phyloP scores from a whole-genome alignment of 1,140 invertebrate species.

The Caenorhabditis inopinata region DNA sequence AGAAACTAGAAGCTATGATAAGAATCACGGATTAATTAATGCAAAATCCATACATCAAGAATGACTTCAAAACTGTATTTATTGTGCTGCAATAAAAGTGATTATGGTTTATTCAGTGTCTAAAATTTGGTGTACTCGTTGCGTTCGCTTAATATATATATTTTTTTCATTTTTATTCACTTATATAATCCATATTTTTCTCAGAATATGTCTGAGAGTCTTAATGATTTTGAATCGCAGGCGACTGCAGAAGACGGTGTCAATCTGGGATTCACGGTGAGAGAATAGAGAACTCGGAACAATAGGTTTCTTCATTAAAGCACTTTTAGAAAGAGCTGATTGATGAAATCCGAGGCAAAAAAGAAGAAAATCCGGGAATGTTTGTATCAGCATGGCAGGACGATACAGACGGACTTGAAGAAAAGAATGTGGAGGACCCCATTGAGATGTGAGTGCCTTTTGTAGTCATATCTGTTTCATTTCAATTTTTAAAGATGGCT shows the following conservation, averaged over 20 bases:
- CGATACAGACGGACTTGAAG: constrained; percentile 44
- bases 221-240: not conserved
- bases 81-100: too few species aligned
- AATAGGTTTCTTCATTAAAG: not conserved
- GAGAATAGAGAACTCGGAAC: too few species aligned
- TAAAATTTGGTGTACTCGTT: too few species aligned
- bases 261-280: constrained; percentile 1
- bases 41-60: not conserved
- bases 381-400: constrained; percentile 65
- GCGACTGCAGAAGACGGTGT: not conserved
- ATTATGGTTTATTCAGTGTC: too few species aligned
- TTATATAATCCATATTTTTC: too few species aligned
- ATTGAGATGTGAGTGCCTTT: constrained; percentile 55
- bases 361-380: constrained; percentile 54
- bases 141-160: too few species aligned
- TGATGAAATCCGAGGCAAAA: constrained; percentile 51
- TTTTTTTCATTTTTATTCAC: too few species aligned
- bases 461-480: too few species aligned
- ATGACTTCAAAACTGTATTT: not conserved
- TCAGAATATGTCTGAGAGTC: not conserved
- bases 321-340: constrained; percentile 47
- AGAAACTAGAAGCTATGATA: not conserved
- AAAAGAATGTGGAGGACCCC: constrained; percentile 55
- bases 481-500: too few species aligned
- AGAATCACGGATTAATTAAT: not conserved